Evolutionary conservation across 2,113 vertebrate species (phyloP).

Genomic region (Lucifuga dentata): DNA sequence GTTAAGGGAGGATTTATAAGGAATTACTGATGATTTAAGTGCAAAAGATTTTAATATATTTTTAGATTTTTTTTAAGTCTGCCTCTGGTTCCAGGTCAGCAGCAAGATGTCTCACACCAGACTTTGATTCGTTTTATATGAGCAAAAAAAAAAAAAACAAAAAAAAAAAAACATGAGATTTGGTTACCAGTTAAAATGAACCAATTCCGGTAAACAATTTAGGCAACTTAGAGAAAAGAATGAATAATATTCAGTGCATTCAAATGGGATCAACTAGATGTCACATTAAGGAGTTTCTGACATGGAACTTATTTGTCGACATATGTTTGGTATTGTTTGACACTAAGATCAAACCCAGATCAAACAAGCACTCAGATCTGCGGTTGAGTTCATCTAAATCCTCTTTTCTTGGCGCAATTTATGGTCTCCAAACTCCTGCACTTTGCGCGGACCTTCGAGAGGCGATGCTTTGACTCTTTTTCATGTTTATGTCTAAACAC

Average conservation of each 20-base stretch:
- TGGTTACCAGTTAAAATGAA: neutral
- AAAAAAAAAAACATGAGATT: neutral
- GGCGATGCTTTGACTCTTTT: conserved; percentile 16
- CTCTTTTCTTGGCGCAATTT: conserved; percentile 25
- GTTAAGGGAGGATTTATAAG: neutral
- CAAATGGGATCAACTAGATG: conserved; percentile 2
- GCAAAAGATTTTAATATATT: neutral
- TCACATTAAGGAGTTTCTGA: conserved; percentile 24
- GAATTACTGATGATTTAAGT: too few relatives aligned
- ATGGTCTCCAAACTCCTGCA: conserved; percentile 27
- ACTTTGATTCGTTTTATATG: conserved; percentile 12
- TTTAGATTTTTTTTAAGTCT: conserved; percentile 6
- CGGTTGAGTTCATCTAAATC: neutral
- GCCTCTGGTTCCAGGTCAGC: conserved; percentile 17
- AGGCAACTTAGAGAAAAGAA: neutral
- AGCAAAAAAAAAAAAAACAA: too few relatives aligned
- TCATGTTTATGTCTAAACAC: conserved; percentile 1
- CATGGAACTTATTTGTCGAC: conserved; percentile 9
- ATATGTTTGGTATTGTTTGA: conserved; percentile 3
- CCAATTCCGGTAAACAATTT: conserved; percentile 5
- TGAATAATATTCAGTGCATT: conserved; percentile 55
- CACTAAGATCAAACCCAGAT: neutral
- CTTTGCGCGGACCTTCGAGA: conserved; percentile 42
- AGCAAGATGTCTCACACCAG: conserved; percentile 30
- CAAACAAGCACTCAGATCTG: conserved; percentile 1